A percentile compares a stretch with the other conserved stretches of the same genome.
phyloP scores from a whole-genome alignment of 2,888 invertebrate species.

The Harmothoe impar region DNA sequence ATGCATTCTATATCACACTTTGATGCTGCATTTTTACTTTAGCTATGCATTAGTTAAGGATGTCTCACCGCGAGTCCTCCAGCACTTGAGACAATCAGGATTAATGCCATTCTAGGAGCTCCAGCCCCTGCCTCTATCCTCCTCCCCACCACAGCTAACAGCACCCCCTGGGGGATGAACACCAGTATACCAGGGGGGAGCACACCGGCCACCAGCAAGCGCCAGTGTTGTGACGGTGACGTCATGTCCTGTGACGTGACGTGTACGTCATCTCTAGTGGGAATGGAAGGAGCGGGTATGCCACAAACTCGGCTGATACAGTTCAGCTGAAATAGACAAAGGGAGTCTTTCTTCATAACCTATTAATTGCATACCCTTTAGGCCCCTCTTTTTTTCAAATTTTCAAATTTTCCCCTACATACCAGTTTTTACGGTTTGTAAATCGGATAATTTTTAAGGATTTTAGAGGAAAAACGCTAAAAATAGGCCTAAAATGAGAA shows the following conservation, averaged over 20 bases:
- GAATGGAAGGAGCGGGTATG: not conserved
- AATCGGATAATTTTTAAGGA: too few relatives aligned
- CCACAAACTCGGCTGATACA: not conserved
- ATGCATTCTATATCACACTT: too few relatives aligned
- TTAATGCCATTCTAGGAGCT: conserved; percentile 1
- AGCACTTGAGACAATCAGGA: not conserved
- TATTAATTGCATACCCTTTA: too few relatives aligned
- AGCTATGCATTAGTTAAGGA: not conserved
- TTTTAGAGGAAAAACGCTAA: too few relatives aligned
- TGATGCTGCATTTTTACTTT: too few relatives aligned
- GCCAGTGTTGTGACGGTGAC: conserved; percentile 44
- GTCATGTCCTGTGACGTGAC: not conserved
- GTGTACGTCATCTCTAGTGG: not conserved
- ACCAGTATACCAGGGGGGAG: conserved; percentile 24
- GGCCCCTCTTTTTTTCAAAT: too few relatives aligned
- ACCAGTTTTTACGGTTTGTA: too few relatives aligned
- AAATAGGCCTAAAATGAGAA: too few relatives aligned
- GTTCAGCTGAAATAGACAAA: not conserved
- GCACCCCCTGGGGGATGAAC: not conserved
- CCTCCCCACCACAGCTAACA: conserved; percentile 21
- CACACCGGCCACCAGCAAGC: not conserved
- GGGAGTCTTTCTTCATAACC: not conserved
- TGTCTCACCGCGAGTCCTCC: conserved; percentile 39
- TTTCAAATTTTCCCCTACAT: too few relatives aligned
- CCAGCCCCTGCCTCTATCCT: conserved; percentile 38